These are phyloP conservation scores for Myiopsitta monachus DNA, from an alignment of 2,113 vertebrate species.

Conservation along the genomic window DNA sequence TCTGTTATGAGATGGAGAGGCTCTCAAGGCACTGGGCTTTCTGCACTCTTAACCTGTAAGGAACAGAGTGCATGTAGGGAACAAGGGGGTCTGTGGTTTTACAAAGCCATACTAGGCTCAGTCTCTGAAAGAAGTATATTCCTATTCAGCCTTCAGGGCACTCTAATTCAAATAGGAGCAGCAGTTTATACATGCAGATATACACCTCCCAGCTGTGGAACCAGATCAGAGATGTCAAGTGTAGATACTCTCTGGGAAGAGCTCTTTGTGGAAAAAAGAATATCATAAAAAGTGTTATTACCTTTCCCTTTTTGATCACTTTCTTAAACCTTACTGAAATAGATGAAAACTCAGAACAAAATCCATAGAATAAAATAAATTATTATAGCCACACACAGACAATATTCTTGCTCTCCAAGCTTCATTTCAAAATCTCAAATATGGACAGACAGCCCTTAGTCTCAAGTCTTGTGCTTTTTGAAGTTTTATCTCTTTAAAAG, in stretches of 20 bases:
- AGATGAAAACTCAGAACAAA: not conserved
- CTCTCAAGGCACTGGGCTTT: not conserved
- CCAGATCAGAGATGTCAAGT: not conserved
- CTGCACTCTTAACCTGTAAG: not conserved
- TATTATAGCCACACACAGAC: not conserved
- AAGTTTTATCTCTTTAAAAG: not conserved
- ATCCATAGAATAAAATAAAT: not conserved
- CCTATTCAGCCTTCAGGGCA: not conserved
- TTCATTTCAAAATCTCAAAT: not conserved
- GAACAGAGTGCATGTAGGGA: not conserved
- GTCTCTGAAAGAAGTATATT: not conserved
- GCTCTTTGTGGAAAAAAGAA: not conserved
- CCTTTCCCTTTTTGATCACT: not conserved
- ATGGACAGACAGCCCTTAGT: not conserved
- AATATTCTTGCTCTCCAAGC: not conserved
- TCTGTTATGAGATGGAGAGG: not conserved
- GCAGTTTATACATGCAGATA: not conserved
- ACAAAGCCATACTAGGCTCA: not conserved
- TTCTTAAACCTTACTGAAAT: not conserved
- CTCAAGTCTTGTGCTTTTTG: not conserved
- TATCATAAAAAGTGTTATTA: not conserved
- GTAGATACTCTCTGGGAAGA: not conserved
- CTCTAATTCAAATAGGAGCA: not conserved
- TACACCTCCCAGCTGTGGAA: not conserved
- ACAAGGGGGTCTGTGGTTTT: not conserved